phyloP scores from a whole-genome alignment of 2,113 vertebrate species.

The Piprites chloris region DNA sequence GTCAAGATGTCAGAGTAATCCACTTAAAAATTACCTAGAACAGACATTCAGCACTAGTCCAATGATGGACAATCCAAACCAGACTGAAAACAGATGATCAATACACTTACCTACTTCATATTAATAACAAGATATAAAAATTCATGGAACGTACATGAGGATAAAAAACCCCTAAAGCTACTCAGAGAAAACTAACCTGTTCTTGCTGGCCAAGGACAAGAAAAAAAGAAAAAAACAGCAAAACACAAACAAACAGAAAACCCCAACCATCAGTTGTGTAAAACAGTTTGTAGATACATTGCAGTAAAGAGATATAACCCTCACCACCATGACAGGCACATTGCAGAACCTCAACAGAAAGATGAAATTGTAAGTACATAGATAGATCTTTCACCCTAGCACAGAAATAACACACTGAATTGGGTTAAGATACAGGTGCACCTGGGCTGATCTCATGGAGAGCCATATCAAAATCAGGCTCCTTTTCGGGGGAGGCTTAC shows the following conservation, averaged over 20 bases:
- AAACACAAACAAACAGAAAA: background rate
- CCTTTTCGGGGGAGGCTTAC: background rate
- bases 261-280: accelerated
- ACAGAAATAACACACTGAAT: background rate
- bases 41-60: background rate
- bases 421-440: background rate
- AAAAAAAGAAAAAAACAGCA: background rate
- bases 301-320: background rate
- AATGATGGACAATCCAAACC: background rate
- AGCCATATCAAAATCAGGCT: background rate
- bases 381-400: background rate
- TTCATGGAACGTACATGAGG: background rate
- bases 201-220: background rate
- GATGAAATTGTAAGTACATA: background rate
- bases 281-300: background rate
- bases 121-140: background rate
- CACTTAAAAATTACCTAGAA: background rate
- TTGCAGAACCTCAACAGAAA: background rate
- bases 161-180: background rate
- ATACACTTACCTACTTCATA: background rate
- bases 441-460: background rate
- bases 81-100: background rate
- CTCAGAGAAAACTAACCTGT: background rate
- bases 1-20: background rate
- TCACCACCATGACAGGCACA: background rate